Evolutionary conservation across 92 coral and sea anemone genomes (phyloP).

Genomic region (Palythoa grandiflora): DNA sequence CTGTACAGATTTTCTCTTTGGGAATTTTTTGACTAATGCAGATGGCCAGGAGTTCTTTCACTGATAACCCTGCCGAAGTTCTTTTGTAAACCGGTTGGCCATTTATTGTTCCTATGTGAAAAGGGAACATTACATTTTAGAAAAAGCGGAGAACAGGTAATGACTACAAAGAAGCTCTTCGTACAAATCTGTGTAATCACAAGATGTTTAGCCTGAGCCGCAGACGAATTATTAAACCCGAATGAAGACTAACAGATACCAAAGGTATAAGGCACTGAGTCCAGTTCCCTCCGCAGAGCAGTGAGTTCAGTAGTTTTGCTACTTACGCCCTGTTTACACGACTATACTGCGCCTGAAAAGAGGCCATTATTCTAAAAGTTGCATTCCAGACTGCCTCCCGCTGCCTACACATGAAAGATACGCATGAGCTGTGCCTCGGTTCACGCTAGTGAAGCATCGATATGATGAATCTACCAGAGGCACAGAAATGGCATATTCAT

Average conservation of each 20-base stretch:
- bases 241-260: conserved; percentile 3
- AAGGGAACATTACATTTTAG: conserved; percentile 2
- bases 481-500: conserved; percentile 26
- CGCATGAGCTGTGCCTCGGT: conserved; percentile 31
- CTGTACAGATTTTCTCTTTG: conserved; percentile 42
- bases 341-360: conserved; percentile 25
- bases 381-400: conserved; percentile 25
- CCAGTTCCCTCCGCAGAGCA: conserved; percentile 31
- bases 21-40: conserved; percentile 55
- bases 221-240: conserved; percentile 4
- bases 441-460: conserved; percentile 29
- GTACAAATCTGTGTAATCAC: conserved; percentile 3
- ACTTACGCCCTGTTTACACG: conserved; percentile 29
- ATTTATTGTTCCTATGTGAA: conserved; percentile 11
- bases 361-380: conserved; percentile 25
- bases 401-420: conserved; percentile 22
- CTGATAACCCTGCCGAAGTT: conserved; percentile 41
- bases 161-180: conserved; percentile 4
- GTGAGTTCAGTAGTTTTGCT: conserved; percentile 24
- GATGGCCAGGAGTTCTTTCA: conserved; percentile 54
- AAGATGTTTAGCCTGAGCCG: conserved; percentile 5
- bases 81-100: conserved; percentile 51
- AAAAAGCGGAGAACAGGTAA: conserved; percentile 4
- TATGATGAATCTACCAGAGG: conserved; percentile 24
- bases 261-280: conserved; percentile 20